A percentile compares a stretch with the other conserved stretches of the same genome.
Conservation (phyloP, 2,797 vertebrate species). For the Huso huso region DNA sequence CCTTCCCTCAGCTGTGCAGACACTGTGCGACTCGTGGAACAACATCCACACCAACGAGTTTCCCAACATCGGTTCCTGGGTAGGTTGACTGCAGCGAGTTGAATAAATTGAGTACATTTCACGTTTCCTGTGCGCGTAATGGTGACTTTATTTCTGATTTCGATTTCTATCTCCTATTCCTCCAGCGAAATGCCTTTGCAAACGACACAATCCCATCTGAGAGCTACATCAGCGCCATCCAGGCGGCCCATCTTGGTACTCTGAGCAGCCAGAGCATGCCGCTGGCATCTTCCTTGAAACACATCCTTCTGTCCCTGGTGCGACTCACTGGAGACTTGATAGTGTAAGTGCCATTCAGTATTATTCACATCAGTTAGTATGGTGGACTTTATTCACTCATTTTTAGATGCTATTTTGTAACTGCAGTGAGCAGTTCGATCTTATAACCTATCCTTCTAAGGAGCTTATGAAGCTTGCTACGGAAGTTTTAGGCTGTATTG, state of each 20-base stretch:
- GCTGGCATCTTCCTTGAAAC: constrained; percentile 87
- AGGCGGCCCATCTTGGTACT: constrained; percentile 89
- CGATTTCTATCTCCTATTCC: constrained; percentile 8
- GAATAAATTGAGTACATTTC: background rate
- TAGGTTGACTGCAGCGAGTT: constrained; percentile 42
- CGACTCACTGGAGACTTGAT: constrained; percentile 89
- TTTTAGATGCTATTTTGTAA: too few species aligned
- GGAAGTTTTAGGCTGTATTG: too few species aligned
- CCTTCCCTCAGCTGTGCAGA: constrained; percentile 81
- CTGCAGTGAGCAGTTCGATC: too few species aligned
- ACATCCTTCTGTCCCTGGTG: constrained; percentile 88
- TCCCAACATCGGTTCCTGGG: constrained; percentile 96
- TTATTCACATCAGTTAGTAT: too few species aligned
- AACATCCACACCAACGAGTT: constrained; percentile 92
- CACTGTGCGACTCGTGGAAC: constrained; percentile 90
- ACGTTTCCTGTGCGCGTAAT: background rate
- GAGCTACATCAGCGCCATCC: constrained; percentile 96
- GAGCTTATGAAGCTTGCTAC: too few species aligned
- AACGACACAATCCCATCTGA: constrained; percentile 95
- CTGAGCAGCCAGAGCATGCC: constrained; percentile 86
- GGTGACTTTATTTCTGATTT: background rate
- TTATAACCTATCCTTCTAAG: too few species aligned
- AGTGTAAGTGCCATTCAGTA: constrained; percentile 67
- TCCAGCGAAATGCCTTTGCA: constrained; percentile 90
- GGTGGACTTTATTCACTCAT: too few species aligned